Conservation (phyloP, 2,888 invertebrate species). For the Microplitis deprimator region DNA sequence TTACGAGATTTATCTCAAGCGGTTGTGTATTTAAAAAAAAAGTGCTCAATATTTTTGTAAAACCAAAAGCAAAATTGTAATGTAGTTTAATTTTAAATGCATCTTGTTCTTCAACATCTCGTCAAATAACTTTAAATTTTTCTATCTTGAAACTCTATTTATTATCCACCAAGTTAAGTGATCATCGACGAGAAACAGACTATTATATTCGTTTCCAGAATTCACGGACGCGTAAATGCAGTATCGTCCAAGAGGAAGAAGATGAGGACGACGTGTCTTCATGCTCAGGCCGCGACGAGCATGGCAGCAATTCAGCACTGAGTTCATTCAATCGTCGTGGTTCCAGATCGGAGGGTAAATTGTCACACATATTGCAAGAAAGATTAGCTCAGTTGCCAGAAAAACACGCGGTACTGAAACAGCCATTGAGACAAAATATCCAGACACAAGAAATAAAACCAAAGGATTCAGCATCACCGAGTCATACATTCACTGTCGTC, state of each 20-base stretch:
- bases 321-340: slow-evolving; percentile 78
- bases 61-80: slow-evolving; percentile 11
- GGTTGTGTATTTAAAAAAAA: slow-evolving; percentile 29
- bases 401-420: slow-evolving; percentile 72
- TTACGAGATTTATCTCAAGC: slow-evolving; percentile 29
- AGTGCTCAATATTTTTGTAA: slow-evolving; percentile 29
- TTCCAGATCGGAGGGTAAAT: slow-evolving; percentile 85
- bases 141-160: background rate
- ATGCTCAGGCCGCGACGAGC: slow-evolving; percentile 76
- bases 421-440: slow-evolving; percentile 49
- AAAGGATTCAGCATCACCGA: slow-evolving; percentile 46
- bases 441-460: slow-evolving; percentile 45
- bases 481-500: slow-evolving; percentile 49
- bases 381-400: slow-evolving; percentile 76
- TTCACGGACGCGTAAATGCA: slow-evolving; percentile 86
- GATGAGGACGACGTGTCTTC: slow-evolving; percentile 85
- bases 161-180: background rate
- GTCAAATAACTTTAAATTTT: background rate
- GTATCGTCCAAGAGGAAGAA: slow-evolving; percentile 93
- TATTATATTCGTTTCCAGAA: slow-evolving; percentile 60
- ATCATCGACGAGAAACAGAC: slow-evolving; percentile 23
- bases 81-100: background rate
- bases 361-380: slow-evolving; percentile 80
- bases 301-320: slow-evolving; percentile 67
- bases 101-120: background rate